phyloP scores from a whole-genome alignment of 2,888 invertebrate genomes.

The Bimastos eiseni region DNA sequence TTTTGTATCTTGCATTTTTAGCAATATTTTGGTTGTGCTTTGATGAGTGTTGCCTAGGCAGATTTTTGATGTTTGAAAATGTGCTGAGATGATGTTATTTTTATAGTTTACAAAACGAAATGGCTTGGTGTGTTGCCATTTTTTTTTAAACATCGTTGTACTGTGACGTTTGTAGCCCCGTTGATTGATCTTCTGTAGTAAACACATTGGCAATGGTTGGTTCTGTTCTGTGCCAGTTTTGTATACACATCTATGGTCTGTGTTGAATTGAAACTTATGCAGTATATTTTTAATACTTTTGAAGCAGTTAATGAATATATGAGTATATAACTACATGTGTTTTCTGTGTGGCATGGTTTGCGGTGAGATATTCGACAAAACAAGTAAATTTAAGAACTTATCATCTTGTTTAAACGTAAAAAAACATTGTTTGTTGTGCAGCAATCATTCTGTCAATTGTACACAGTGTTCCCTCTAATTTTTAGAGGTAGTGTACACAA shows the following conservation, averaged over 20 bases:
- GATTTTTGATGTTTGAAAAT: conserved; percentile 17
- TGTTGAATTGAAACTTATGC: neutral
- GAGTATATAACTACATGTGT: neutral
- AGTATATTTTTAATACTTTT: conserved; percentile 3
- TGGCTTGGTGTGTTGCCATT: neutral
- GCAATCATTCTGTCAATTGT: no score
- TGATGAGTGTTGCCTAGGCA: conserved; percentile 8
- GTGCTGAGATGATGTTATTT: neutral
- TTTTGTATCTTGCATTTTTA: conserved; percentile 20
- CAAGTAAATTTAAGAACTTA: neutral
- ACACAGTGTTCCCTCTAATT: no score
- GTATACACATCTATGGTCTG: neutral
- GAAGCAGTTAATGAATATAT: neutral
- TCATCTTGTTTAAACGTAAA: no score
- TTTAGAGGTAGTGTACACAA: no score
- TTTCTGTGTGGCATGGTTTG: neutral
- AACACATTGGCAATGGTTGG: neutral
- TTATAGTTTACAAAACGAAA: neutral
- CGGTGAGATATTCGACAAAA: neutral
- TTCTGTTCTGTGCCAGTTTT: neutral
- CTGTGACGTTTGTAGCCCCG: neutral
- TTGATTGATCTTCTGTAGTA: neutral
- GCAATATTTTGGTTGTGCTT: conserved; percentile 23
- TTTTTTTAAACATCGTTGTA: neutral
- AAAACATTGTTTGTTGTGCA: no score